Conservation (phyloP, 2,113 vertebrate genomes). For the Silurus asotus region DNA sequence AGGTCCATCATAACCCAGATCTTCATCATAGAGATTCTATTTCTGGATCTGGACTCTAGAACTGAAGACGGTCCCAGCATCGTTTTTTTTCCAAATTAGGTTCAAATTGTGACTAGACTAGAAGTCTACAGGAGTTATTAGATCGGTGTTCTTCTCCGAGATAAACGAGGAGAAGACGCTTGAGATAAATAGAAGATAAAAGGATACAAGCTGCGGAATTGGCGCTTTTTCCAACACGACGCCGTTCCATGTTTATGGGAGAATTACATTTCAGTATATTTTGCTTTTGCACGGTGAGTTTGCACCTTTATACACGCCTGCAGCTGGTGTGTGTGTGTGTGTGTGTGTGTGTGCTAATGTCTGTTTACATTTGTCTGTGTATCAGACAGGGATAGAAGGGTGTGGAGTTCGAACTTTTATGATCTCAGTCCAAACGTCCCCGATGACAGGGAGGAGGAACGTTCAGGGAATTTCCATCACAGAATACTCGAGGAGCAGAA, state of each 20-base stretch:
- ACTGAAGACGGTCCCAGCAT: too few species aligned
- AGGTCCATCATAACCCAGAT: too few species aligned
- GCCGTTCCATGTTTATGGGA: not conserved
- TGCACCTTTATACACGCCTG: not conserved
- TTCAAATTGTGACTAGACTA: too few species aligned
- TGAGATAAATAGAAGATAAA: too few species aligned
- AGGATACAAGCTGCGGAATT: too few species aligned
- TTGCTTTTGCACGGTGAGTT: not conserved
- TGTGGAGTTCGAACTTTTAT: conserved; percentile 22
- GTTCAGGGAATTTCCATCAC: conserved; percentile 35
- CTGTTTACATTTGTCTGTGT: conserved; percentile 20
- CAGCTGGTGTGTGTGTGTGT: conserved; percentile 20
- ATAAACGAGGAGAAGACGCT: too few species aligned
- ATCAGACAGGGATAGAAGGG: conserved; percentile 16
- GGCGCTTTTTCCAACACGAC: not conserved
- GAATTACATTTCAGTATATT: not conserved
- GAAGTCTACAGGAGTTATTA: too few species aligned
- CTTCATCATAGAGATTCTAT: too few species aligned
- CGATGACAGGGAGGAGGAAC: conserved; percentile 20
- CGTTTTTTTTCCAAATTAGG: too few species aligned
- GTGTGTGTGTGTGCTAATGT: not conserved
- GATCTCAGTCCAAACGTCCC: conserved; percentile 35
- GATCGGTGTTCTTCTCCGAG: too few species aligned
- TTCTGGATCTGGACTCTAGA: too few species aligned
- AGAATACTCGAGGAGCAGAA: not conserved